Base-by-base conservation (phyloP, 2,888 invertebrate genomes). In the Molorchus minor region DNA sequence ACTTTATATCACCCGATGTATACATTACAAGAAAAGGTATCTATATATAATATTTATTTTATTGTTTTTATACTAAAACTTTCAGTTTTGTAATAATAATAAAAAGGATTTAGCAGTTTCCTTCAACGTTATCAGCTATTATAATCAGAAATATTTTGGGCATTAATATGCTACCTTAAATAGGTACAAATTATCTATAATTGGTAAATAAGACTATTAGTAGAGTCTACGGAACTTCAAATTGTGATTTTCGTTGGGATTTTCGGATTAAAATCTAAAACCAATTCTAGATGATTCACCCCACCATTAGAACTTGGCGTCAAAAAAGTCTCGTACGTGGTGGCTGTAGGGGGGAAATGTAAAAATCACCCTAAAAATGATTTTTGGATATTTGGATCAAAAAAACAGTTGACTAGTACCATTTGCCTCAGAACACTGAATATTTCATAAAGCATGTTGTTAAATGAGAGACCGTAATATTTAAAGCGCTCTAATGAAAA, bases 241-340 rank as follows among this genome's bases (percentile, higher is more conserved):
- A 33, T 7, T 33, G 35, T 33, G n/a, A 33, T 33, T 33, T 33
- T 33, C 35, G 35, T 33, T 33, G 10, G 35, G n/a, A 33, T 13
- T 33, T 33, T 33, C 7, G 13, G 35, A 33, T 33, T 33, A 33
- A 33, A 33, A 33, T 10, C 35, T 33, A 33, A 33, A 33, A 33
- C 35, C 35, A 33, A 33, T 33, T 33, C 13, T 33, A 33, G 35
- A 33, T 33, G 35, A 33, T 33, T 33, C n/a, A n/a, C 35, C 35
- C 35, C 35, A 33, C 35, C 35, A 33, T 33, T 33, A 33, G 35
- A 33, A 33, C 35, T 33, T 12, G 35, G 35, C 35, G 35, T 33
- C 35, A 33, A 33, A 33, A 33, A 33, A 33, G 35, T 33, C 35
- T 13, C 13, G 35, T 33, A 33, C 35, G 35, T n/a, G 35, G 35